Evolutionary conservation across 2,888 invertebrate genomes (phyloP).

Genomic region (Diachrysia chrysitis): DNA sequence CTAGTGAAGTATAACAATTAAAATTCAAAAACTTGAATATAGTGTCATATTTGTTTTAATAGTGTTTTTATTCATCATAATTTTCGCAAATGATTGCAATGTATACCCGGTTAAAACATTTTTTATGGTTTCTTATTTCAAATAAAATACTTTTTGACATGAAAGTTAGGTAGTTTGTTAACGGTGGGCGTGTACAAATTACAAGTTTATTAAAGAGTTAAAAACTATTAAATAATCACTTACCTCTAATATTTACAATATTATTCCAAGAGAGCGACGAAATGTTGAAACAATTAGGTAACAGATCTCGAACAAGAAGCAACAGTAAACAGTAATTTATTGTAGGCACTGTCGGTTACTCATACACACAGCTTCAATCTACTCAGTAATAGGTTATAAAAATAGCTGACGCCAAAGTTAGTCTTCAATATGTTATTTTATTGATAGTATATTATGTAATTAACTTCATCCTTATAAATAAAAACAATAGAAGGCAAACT

Average conservation of each 20-base stretch:
- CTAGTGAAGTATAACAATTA: not conserved
- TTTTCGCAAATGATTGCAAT: not conserved
- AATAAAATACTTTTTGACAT: constrained; percentile 1
- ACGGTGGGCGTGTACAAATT: constrained; percentile 65
- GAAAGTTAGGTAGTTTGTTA: not conserved
- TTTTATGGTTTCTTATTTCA: not conserved
- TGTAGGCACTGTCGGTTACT: constrained; percentile 75
- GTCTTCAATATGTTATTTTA: constrained; percentile 44
- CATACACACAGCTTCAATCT: constrained; percentile 72
- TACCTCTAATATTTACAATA: constrained; percentile 58
- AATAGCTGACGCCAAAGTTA: constrained; percentile 70
- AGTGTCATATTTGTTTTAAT: too few relatives aligned
- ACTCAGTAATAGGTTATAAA: constrained; percentile 82
- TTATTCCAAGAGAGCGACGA: constrained; percentile 52
- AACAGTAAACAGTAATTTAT: constrained; percentile 61
- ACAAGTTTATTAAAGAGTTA: constrained; percentile 45
- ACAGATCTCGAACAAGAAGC: constrained; percentile 48
- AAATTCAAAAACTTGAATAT: not conserved
- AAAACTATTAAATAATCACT: constrained; percentile 55
- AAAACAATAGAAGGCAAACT: constrained; percentile 52
- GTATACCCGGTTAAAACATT: not conserved
- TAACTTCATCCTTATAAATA: constrained; percentile 49
- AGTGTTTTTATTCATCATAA: too few relatives aligned
- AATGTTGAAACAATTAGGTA: constrained; percentile 48
- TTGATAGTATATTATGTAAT: constrained; percentile 41